Evolutionary conservation across 2,888 invertebrate species (phyloP).

Genomic region (Metacarcinus magister): DNA sequence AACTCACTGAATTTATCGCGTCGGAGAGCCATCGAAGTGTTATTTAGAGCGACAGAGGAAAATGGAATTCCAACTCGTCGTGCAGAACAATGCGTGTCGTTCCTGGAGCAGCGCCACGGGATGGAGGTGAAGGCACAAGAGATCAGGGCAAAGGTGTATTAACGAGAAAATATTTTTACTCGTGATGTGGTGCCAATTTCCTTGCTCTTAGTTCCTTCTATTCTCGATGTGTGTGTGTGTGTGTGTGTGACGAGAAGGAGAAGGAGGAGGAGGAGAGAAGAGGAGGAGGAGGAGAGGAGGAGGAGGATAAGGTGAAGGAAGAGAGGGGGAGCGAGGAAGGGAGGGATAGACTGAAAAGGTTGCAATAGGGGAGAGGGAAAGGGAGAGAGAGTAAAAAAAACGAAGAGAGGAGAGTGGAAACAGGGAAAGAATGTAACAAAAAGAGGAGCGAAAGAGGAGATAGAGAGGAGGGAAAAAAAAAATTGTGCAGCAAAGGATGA

Average conservation of each 20-base stretch:
- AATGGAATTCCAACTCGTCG: neutral
- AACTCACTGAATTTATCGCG: constrained; percentile 5
- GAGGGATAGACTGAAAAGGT: neutral
- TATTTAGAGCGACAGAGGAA: constrained; percentile 26
- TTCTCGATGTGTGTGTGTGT: neutral
- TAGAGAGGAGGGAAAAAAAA: neutral
- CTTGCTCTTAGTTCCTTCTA: neutral
- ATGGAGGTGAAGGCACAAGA: neutral
- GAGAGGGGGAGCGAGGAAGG: neutral
- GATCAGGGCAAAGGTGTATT: neutral
- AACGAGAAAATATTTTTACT: constrained; percentile 14
- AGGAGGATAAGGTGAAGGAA: neutral
- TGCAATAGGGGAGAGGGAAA: neutral
- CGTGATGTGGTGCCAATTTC: neutral
- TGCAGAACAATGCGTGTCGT: neutral
- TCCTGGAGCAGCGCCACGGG: neutral
- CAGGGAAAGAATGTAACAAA: no score
- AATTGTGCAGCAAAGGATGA: neutral
- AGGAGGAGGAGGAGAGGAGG: neutral
- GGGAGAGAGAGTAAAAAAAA: neutral
- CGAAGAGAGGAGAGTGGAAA: neutral
- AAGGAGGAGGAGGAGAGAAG: neutral
- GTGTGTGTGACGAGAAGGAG: neutral
- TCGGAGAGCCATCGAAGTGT: constrained; percentile 2
- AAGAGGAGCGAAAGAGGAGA: neutral